Base-by-base conservation (phyloP, 2,888 invertebrate species). In the Steinernema carpocapsae region DNA sequence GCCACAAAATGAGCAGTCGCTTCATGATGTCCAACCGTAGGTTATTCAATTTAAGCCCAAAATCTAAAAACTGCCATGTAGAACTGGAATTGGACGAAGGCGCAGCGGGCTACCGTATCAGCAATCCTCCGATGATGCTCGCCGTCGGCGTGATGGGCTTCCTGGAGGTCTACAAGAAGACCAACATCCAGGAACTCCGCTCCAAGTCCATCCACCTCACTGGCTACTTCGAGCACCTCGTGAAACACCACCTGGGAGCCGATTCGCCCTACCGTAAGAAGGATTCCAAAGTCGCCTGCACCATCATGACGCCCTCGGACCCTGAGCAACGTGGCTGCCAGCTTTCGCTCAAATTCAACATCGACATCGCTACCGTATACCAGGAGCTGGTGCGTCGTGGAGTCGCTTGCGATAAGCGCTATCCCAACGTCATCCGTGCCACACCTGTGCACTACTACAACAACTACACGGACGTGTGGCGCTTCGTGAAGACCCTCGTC, bases 41-140 rank as follows among this genome's bases (percentile, higher is more conserved):
- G 85, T 73, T n/a, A 17, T 37, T 4, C 37, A 1, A 12, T 22
- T 64, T 46, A 48, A 73, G 32, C 45, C 72, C 17, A 64, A n/a
- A n/a, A n/a, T n/a, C n/a, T n/a, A n/a, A n/a, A n/a, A n/a, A n/a
- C n/a, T n/a, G 24, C 42, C 56, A 19, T 59, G 37, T 12, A 90
- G 89, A 88, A 24, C 88, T 90, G 80, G 89, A 90, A 22, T 81
- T 88, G 14, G 87, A 87, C 12, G 84, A 86, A 0, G 90, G 91
- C 1, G 89, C 90, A 0, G 85, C 88, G 70, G 89, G 89, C 12
- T 91, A 89, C 83, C 85, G 90, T 72, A 84, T 91, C 24, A 89
- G 89, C 77, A 91, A 91, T 83, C 90, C 91, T 10, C 89, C 91
- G 3, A 89, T 89, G n/a, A 83, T 90, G 59, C 84, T 90, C 12